These are phyloP conservation scores for Trichechus manatus DNA, from an alignment of 2,113 vertebrate species.

Conservation along the genomic window DNA sequence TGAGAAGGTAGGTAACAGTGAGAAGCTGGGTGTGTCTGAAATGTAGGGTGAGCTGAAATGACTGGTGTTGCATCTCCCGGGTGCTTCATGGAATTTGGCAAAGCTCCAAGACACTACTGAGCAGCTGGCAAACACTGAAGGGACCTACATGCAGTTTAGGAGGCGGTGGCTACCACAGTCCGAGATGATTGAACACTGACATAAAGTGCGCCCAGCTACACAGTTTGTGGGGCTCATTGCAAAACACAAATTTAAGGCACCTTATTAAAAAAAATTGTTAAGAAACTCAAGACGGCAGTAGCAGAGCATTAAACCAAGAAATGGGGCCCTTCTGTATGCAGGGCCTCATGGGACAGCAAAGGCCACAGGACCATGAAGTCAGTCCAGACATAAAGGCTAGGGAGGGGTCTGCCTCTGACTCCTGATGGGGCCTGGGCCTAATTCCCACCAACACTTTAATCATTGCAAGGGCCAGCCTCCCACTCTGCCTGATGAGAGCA, in stretches of 20 bases:
- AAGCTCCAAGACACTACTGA: background rate
- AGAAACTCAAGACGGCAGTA: background rate
- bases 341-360: background rate
- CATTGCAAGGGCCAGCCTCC: background rate
- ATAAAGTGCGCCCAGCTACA: background rate
- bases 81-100: background rate
- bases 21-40: background rate
- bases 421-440: background rate
- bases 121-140: background rate
- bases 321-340: too few species aligned
- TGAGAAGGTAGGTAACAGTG: background rate
- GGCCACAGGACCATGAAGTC: background rate
- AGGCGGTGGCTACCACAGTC: background rate
- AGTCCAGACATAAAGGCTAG: background rate
- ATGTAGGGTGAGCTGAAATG: background rate
- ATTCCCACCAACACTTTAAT: background rate
- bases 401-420: background rate
- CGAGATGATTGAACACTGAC: background rate
- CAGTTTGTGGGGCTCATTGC: background rate
- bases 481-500: background rate
- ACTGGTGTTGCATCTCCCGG: background rate
- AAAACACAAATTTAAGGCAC: background rate
- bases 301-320: background rate
- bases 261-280: background rate
- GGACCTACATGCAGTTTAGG: fast-evolving